A percentile compares a stretch with the other conserved stretches of the same genome.
phyloP scores from a whole-genome alignment of 2,888 invertebrate species.

The Epinotia demarniana region DNA sequence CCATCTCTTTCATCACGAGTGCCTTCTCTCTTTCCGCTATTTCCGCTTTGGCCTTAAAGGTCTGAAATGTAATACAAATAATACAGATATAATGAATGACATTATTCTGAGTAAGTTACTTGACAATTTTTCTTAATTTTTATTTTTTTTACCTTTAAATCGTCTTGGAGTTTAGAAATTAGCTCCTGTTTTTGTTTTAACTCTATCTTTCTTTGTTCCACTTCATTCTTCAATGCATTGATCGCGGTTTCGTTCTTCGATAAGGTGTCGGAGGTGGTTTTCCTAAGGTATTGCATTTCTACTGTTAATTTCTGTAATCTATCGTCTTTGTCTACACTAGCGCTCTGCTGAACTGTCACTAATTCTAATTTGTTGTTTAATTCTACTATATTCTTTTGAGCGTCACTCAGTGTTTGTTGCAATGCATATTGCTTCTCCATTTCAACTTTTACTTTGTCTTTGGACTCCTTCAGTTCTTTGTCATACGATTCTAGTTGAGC shows the following conservation, averaged over 20 bases:
- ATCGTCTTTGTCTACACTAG: constrained; percentile 72
- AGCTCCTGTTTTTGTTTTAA: constrained; percentile 72
- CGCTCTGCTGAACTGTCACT: constrained; percentile 71
- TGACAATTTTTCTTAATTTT: neutral
- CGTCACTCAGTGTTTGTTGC: constrained; percentile 68
- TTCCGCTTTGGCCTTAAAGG: constrained; percentile 71
- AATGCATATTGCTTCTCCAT: constrained; percentile 71
- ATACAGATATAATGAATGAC: neutral
- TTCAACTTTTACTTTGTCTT: constrained; percentile 70
- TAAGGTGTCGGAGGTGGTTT: constrained; percentile 67
- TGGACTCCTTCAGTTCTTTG: constrained; percentile 70
- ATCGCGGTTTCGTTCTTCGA: constrained; percentile 70
- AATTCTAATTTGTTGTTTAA: constrained; percentile 77
- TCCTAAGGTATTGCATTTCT: constrained; percentile 74
- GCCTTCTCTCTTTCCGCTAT: constrained; percentile 73
- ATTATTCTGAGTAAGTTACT: neutral
- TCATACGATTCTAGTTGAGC: constrained; percentile 84
- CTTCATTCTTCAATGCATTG: constrained; percentile 68
- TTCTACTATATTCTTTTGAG: constrained; percentile 70
- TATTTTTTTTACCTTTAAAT: constrained; percentile 67
- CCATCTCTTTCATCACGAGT: constrained; percentile 70
- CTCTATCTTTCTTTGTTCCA: constrained; percentile 73
- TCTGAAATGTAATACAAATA: constrained; percentile 57
- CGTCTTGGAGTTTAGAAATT: constrained; percentile 71
- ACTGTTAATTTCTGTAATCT: constrained; percentile 74